Evolutionary conservation across 64 coral and sea anemone species (phyloP), one percentile per base, ranked within the genome.

Genomic region (Montipora efflorescens): DNA sequence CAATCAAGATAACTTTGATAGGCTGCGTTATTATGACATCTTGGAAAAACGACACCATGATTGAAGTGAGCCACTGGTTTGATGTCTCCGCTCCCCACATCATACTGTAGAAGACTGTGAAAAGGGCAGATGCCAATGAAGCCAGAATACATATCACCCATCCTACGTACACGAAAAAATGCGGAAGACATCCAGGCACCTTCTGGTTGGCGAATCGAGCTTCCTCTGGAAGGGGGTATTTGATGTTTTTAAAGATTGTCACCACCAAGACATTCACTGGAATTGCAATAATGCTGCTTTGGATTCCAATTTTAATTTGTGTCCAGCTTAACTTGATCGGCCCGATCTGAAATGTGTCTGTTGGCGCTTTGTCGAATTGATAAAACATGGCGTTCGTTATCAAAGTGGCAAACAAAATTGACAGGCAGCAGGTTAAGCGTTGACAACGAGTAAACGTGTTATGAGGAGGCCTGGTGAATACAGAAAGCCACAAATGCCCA

Each of bases 11-110:
- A 15, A 93, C 92, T 75, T 93, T 93, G 0, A 93, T 93, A n/a
- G 92, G 92, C 59, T 93, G 92, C 15, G 92, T 93, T 22, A 93
- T 88, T 14, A 93, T 80, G 3, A 93, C 92, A 75, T 93, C 92
- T 93, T 93, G 92, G 46, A 93, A 93, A 74, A 93, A 93, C 8
- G 92, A 93, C 13, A 93, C 84, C 92, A 93, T 93, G 23, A 93
- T 93, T 53, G 92, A 93, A 18, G 84, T 88, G 18, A 93, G 84
- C 92, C 92, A 93, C 22, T 87, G 57, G 69, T 93, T 93, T n/a
- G 92, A 93, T 58, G 85, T 88, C 15, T 73, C 73, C 19, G 92
- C 92, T 7, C 92, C 92, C 92, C 92, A 93, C 92, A 93, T 93
- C 58, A 93, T 79, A 62, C 92, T 93, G 76, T 93, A 93, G 47